Conservation (phyloP, 2,797 vertebrate genomes). For the Spheniscus humboldti region DNA sequence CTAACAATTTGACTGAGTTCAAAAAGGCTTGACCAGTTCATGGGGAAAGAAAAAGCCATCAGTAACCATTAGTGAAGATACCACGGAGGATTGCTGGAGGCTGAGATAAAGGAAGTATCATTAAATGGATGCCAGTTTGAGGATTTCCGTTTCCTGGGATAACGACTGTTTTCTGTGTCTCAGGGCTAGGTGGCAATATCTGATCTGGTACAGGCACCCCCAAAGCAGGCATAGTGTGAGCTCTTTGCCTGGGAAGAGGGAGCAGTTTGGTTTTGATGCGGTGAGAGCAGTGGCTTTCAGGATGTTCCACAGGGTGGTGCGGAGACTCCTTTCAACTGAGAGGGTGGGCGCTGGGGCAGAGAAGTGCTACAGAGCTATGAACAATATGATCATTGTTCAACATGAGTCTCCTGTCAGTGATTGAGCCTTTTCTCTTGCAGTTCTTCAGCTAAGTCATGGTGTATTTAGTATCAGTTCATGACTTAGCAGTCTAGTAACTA, state of each 20-base stretch:
- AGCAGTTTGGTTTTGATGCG: not conserved
- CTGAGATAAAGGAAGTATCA: not conserved
- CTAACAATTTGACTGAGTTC: not conserved
- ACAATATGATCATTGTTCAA: accelerated
- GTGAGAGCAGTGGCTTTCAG: not conserved
- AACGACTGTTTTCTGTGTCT: not conserved
- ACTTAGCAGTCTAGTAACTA: not conserved
- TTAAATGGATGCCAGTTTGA: not conserved
- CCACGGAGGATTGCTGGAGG: not conserved
- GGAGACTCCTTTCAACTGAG: not conserved
- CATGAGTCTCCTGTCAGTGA: not conserved
- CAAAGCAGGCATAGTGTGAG: accelerated
- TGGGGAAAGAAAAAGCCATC: not conserved
- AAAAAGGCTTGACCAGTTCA: not conserved
- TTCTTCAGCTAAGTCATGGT: not conserved
- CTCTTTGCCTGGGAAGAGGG: not conserved
- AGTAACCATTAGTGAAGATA: not conserved
- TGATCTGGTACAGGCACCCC: not conserved
- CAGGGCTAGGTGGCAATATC: not conserved
- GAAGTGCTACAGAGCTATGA: not conserved
- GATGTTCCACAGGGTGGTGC: not conserved
- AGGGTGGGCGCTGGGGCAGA: not conserved
- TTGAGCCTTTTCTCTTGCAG: not conserved
- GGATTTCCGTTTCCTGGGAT: not conserved
- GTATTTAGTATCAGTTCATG: too few species aligned